phyloP scores from a whole-genome alignment of 2,113 vertebrate species.

The Grus americana region DNA sequence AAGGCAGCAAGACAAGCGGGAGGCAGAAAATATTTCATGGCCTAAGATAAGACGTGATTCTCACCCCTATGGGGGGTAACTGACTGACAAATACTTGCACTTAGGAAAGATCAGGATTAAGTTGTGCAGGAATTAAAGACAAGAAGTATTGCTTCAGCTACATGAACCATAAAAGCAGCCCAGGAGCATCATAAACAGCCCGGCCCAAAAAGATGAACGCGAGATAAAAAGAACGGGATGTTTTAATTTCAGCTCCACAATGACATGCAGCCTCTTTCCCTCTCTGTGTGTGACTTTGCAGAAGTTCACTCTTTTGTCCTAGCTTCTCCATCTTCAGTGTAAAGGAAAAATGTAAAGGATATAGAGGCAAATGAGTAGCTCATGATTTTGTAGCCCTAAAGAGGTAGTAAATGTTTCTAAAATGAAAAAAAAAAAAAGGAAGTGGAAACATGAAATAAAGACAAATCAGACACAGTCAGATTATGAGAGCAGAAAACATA shows the following conservation, averaged over 20 bases:
- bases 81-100: conserved; percentile 20
- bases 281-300: not conserved
- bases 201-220: not conserved
- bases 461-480: not conserved
- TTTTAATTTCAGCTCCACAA: not conserved
- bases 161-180: not conserved
- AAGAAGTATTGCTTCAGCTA: not conserved
- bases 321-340: not conserved
- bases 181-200: conserved; percentile 21
- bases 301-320: not conserved
- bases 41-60: not conserved
- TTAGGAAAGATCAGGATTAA: conserved; percentile 4
- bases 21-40: conserved; percentile 38
- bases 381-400: not conserved
- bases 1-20: conserved; percentile 14
- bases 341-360: not conserved
- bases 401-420: not conserved
- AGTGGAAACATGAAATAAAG: not conserved
- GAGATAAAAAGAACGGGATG: not conserved
- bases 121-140: conserved; percentile 25
- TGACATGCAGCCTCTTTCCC: not conserved
- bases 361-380: not conserved
- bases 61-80: conserved; percentile 21
- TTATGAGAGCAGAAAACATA: not conserved
- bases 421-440: not conserved